Percentiles rank a stretch among this genome's conserved stretches.
phyloP scores from a whole-genome alignment of 2,888 invertebrate genomes.

The Quadriops clusia region DNA sequence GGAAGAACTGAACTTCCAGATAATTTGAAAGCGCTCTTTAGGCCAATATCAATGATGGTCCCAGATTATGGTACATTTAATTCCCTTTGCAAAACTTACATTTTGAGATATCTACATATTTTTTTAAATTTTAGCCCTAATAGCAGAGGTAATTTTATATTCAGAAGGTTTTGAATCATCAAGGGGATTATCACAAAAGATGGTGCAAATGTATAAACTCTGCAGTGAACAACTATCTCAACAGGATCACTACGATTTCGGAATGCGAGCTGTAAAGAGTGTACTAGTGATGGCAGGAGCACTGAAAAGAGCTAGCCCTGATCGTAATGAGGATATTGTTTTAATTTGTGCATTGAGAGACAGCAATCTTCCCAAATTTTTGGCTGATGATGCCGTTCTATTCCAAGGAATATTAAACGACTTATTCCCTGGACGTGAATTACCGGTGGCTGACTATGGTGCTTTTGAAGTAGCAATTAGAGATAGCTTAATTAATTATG shows the following conservation, averaged over 20 bases:
- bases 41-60: constrained; percentile 87
- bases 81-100: neutral
- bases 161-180: constrained; percentile 88
- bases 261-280: constrained; percentile 89
- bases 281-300: constrained; percentile 89
- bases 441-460: constrained; percentile 72
- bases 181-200: constrained; percentile 74
- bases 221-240: constrained; percentile 86
- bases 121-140: constrained; percentile 46
- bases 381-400: constrained; percentile 70
- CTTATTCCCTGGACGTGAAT: constrained; percentile 70
- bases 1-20: constrained; percentile 82
- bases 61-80: constrained; percentile 67
- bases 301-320: constrained; percentile 72
- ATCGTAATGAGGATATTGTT: constrained; percentile 73
- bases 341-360: constrained; percentile 76
- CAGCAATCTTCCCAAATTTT: constrained; percentile 82
- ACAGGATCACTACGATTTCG: constrained; percentile 87
- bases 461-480: constrained; percentile 55
- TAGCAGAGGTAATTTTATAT: constrained; percentile 87
- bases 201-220: constrained; percentile 87
- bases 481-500: constrained; percentile 42
- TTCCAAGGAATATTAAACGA: constrained; percentile 84
- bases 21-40: constrained; percentile 75
- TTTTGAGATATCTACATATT: neutral